Base-by-base conservation (phyloP, 2,797 vertebrate genomes). In the Crenichthys baileyi region DNA sequence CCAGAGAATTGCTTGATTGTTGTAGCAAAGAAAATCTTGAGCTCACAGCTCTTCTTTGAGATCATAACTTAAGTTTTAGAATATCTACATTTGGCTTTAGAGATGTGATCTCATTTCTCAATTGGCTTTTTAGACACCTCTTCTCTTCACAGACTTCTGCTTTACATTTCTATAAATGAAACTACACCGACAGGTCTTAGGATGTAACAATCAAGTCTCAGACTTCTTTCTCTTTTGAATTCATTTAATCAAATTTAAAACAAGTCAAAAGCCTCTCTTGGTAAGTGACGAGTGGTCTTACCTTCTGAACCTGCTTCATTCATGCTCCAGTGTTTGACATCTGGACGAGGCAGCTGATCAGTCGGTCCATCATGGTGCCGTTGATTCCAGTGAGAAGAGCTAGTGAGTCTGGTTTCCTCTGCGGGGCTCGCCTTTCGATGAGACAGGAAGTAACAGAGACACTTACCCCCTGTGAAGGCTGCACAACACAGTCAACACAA, bases 381-480 rank as follows among this genome's bases (percentile, higher is more conserved):
- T 51, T n/a, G 46, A 15, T 16, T n/a, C 75, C 73, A 76, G 26
- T 67, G 0, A 41, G 29, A 50, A 50, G 60, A 77, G 63, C 73
- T 72, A 79, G 72, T 78, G 78, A 70, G 79, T 75, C 74, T 85
- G 78, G 86, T 85, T 95, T 94, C 94, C 91, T 92, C 5, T 73
- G 87, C 1, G 68, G 79, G 76, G 65, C 70, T 78, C 12, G 67
- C 46, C 80, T 76, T 70, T 63, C 16, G 39, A 51, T 41, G 71
- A 91, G 72, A 88, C 94, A 95, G 95, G 95, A 96, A 96, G 90
- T 89, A 4, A 24, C 46, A 41, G 29, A 53, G n/a, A 67, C 2
- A 12, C 79, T 76, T 36, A 11, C 75, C 68, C 60, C 39, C 67
- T 73, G 61, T 29, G 60, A 55, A 16, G 29, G 56, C 58, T 56